Percentiles rank a stretch among this genome's conserved stretches.
Conservation (phyloP, 1,140 invertebrate genomes). For the Philotrypesis tridentata region DNA sequence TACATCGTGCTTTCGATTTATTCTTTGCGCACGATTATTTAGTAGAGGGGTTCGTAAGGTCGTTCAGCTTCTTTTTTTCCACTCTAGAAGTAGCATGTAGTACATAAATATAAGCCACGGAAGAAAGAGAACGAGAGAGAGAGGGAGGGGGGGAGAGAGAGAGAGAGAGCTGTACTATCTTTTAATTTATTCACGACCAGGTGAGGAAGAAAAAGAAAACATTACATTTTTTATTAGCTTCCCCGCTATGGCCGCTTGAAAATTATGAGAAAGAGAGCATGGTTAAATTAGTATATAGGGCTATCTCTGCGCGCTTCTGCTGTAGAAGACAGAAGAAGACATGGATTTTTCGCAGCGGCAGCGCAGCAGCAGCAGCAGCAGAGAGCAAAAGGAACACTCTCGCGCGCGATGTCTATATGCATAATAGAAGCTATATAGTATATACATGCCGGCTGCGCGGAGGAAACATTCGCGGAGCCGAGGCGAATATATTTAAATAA, state of each 20-base stretch:
- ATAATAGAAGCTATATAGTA: constrained; percentile 9
- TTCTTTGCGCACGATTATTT: constrained; percentile 44
- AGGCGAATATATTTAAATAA: constrained; percentile 70
- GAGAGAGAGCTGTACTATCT: constrained; percentile 34
- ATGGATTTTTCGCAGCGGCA: neutral
- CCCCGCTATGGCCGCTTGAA: constrained; percentile 25
- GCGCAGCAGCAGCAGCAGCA: neutral
- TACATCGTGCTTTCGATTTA: constrained; percentile 42
- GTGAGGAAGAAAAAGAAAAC: constrained; percentile 36
- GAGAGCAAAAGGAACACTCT: neutral
- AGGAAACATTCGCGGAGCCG: constrained; percentile 60
- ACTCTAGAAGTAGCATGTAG: constrained; percentile 19
- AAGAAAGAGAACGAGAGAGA: constrained; percentile 2
- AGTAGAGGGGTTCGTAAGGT: constrained; percentile 27
- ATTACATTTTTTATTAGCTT: constrained; percentile 44
- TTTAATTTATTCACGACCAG: constrained; percentile 47
- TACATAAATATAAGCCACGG: constrained; percentile 21
- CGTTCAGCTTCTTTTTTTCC: constrained; percentile 34
- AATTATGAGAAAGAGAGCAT: constrained; percentile 38
- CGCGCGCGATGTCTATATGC: neutral
- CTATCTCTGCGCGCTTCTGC: constrained; percentile 22
- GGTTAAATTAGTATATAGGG: constrained; percentile 40
- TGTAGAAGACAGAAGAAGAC: neutral
- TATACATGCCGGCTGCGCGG: constrained; percentile 6
- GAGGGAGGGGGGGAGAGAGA: neutral